phyloP scores from a whole-genome alignment of 1,140 invertebrate genomes.

The Solenopsis invicta region DNA sequence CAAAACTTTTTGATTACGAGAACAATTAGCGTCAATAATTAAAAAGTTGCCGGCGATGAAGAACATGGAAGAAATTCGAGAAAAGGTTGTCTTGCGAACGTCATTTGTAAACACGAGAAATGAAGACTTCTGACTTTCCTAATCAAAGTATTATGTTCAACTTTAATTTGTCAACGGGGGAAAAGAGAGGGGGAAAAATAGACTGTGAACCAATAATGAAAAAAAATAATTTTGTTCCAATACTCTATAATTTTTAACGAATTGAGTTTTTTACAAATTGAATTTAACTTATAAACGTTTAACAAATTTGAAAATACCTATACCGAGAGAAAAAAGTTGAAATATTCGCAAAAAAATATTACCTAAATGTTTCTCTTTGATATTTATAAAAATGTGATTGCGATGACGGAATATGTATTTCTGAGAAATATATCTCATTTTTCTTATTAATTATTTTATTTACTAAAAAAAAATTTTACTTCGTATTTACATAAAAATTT shows the following conservation, averaged over 20 bases:
- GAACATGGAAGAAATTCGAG: not conserved
- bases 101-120: not conserved
- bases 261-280: conserved; percentile 12
- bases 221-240: conserved; percentile 5
- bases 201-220: not conserved
- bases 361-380: no score
- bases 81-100: not conserved
- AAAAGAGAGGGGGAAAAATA: not conserved
- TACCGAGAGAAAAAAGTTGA: no score
- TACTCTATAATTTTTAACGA: not conserved
- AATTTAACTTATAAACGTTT: not conserved
- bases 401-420: no score
- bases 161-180: not conserved
- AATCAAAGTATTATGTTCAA: not conserved
- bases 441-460: no score
- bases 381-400: no score
- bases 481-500: no score
- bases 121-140: conserved; percentile 1
- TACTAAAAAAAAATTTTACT: no score
- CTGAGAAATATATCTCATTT: no score
- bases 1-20: conserved; percentile 48
- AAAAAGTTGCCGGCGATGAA: conserved; percentile 28
- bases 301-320: not conserved
- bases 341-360: no score
- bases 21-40: conserved; percentile 43